These are phyloP conservation scores for Chelon auratus DNA, from an alignment of 2,797 vertebrate genomes.

Conservation along the genomic window DNA sequence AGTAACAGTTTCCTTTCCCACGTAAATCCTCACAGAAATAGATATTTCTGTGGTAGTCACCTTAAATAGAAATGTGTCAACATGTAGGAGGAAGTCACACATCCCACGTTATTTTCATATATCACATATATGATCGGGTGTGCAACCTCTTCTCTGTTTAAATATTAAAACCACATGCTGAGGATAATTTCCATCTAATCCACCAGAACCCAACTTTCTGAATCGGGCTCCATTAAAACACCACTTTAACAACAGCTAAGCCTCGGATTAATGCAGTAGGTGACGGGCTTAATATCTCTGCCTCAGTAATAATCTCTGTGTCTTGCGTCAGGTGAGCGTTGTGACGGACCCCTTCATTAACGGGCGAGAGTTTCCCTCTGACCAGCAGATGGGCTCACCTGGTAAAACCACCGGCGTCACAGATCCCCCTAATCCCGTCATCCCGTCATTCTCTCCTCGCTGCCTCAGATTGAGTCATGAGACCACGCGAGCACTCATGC, in stretches of 20 bases:
- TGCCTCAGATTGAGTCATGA: conserved; percentile 22
- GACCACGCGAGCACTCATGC: background rate
- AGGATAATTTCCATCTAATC: conserved; percentile 30
- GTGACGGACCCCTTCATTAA: conserved; percentile 8
- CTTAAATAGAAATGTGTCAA: background rate
- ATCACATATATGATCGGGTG: background rate
- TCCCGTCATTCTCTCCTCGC: conserved; percentile 10
- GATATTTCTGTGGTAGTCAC: background rate
- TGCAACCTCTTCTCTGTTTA: background rate
- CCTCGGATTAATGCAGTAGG: conserved; percentile 46
- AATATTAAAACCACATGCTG: conserved; percentile 15
- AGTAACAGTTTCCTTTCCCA: background rate
- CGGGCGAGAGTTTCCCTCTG: conserved; percentile 54
- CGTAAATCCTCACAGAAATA: background rate
- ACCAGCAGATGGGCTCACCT: conserved; percentile 60
- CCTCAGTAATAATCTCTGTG: conserved; percentile 35
- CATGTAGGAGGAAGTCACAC: background rate
- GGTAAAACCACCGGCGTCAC: conserved; percentile 51
- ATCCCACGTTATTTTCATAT: background rate
- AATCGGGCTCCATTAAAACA: conserved; percentile 23
- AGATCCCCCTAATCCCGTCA: conserved; percentile 54
- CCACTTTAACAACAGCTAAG: conserved; percentile 35
- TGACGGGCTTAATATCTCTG: conserved; percentile 39
- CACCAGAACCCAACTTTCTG: conserved; percentile 4
- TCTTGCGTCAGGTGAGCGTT: conserved; percentile 39